These are phyloP conservation scores for Centrocercus urophasianus DNA, from an alignment of 2,113 vertebrate species.

Conservation along the genomic window DNA sequence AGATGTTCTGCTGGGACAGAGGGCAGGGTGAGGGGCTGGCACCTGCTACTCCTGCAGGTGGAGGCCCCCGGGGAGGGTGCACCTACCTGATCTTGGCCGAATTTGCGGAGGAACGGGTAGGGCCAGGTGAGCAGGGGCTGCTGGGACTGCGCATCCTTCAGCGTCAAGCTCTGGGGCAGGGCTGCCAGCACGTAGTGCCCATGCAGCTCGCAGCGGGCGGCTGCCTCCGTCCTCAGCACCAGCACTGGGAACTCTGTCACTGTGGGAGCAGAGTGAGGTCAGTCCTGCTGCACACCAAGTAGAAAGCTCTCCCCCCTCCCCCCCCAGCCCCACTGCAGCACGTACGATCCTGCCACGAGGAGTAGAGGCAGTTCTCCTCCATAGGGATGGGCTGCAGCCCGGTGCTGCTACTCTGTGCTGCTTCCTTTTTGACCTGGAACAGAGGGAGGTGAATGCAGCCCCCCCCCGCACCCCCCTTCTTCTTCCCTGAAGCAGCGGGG, in stretches of 20 bases:
- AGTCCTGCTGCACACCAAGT: fast-evolving
- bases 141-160: constrained; percentile 70
- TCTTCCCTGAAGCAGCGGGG: fast-evolving
- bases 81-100: constrained; percentile 86
- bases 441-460: background rate
- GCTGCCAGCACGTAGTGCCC: constrained; percentile 83
- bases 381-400: constrained; percentile 65
- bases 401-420: background rate
- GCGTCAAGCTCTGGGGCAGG: constrained; percentile 71
- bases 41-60: background rate
- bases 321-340: background rate
- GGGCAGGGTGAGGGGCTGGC: background rate
- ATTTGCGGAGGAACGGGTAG: constrained; percentile 86
- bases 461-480: background rate
- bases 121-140: constrained; percentile 83
- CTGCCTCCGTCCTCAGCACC: constrained; percentile 79
- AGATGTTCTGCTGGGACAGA: constrained; percentile 50
- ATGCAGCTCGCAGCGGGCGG: constrained; percentile 80
- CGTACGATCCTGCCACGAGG: constrained; percentile 81
- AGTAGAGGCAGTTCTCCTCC: constrained; percentile 89
- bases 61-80: background rate
- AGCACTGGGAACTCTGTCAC: constrained; percentile 80
- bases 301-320: background rate
- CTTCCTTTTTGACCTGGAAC: constrained; percentile 63
- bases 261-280: background rate